Percentiles rank a stretch among this genome's conserved stretches.
phyloP scores from a whole-genome alignment of 2,113 vertebrate genomes.

The Onychostoma macrolepis region DNA sequence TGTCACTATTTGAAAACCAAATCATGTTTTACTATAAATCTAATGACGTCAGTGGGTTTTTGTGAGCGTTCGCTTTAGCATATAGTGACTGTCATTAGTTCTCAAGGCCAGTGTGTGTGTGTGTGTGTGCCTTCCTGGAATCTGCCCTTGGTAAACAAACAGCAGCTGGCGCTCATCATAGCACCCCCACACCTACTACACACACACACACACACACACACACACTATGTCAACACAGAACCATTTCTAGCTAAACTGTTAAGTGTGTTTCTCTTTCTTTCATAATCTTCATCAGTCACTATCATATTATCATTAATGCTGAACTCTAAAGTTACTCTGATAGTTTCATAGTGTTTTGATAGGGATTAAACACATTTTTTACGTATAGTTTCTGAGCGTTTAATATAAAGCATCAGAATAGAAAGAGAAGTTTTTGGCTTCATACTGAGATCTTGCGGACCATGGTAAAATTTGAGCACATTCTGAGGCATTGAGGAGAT shows the following conservation, averaged over 20 bases:
- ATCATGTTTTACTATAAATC: neutral
- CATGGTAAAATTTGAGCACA: neutral
- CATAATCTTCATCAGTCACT: neutral
- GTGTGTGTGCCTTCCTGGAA: conserved; percentile 35
- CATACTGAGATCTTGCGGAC: neutral
- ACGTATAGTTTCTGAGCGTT: neutral
- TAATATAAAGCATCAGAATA: neutral
- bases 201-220: conserved; percentile 28
- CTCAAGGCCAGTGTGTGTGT: neutral
- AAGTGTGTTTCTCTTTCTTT: neutral
- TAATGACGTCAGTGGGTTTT: neutral
- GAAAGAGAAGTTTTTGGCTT: neutral
- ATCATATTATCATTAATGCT: neutral
- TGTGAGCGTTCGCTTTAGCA: neutral
- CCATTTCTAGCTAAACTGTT: conserved; percentile 30
- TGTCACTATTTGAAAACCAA: neutral
- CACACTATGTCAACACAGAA: conserved; percentile 32
- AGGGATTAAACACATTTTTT: neutral
- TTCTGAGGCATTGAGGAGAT: neutral
- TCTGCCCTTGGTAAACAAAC: conserved; percentile 52
- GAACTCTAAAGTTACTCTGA: neutral
- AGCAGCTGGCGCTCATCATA: conserved; percentile 52
- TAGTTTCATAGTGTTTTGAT: neutral
- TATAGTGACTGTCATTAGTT: neutral
- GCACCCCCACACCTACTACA: conserved; percentile 24